Evolutionary conservation across 2,888 invertebrate species (phyloP).

Genomic region (Apodemia arnacis): DNA sequence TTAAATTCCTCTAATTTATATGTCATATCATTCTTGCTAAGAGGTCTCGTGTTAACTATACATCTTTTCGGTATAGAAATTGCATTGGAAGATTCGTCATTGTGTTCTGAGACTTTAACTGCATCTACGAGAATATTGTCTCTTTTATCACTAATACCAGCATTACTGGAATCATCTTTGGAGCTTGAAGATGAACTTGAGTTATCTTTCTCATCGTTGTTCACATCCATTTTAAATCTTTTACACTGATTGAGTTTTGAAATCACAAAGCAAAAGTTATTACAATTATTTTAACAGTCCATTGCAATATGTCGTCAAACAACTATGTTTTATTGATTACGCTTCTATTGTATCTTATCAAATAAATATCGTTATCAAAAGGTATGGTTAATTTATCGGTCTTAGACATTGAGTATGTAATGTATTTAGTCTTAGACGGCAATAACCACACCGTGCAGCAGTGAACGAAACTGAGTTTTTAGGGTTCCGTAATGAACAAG

Average conservation of each 20-base stretch:
- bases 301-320: neutral
- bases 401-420: too few species aligned
- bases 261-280: too few species aligned
- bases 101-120: neutral
- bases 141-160: neutral
- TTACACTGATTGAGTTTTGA: neutral
- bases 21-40: slow-evolving; percentile 88
- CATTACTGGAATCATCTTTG: neutral
- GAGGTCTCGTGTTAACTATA: slow-evolving; percentile 81
- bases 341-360: neutral
- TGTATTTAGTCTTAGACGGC: too few species aligned
- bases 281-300: neutral
- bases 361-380: neutral
- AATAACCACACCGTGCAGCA: neutral
- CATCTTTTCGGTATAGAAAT: neutral
- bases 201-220: neutral
- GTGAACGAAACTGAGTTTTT: too few species aligned
- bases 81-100: too few species aligned
- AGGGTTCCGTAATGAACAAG: too few species aligned
- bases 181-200: neutral
- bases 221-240: neutral
- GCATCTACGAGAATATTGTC: neutral
- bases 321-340: neutral
- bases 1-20: slow-evolving; percentile 90
- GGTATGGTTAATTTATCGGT: neutral